Evolutionary conservation across 1,140 invertebrate genomes (phyloP), one percentile per base, ranked within the genome.

Genomic region (Penaeus vannamei): DNA sequence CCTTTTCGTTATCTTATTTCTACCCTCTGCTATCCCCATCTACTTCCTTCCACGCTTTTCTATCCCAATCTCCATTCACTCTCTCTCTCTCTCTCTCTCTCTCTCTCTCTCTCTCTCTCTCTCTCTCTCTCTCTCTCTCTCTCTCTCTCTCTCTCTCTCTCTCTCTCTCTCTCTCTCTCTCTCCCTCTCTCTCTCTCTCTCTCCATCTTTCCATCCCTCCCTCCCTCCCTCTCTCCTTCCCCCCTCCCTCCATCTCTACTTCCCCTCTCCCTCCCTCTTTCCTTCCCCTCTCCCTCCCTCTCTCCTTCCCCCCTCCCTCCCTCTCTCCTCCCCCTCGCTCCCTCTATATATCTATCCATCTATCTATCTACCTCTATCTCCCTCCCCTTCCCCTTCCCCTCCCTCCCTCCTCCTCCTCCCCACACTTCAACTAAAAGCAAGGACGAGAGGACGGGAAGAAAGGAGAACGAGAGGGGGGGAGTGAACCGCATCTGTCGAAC

Each of bases 131-230:
- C n/a, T n/a, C n/a, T n/a, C n/a, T n/a, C n/a, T n/a, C n/a, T n/a
- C n/a, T n/a, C n/a, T n/a, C n/a, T n/a, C n/a, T n/a, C n/a, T n/a
- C n/a, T n/a, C n/a, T n/a, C n/a, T n/a, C n/a, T n/a, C n/a, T n/a
- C n/a, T n/a, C n/a, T n/a, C n/a, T n/a, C n/a, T n/a, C n/a, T 64
- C 62, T 64, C 62, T 64, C 62, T 64, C 62, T 64, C 62, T 64
- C 62, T 64, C 62, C 2, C 62, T 2, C 62, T 2, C n/a, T n/a
- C n/a, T n/a, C n/a, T n/a, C n/a, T n/a, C n/a, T n/a, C n/a, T n/a
- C n/a, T n/a, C n/a, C 62, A 22, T n/a, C n/a, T n/a, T 64, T n/a
- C n/a, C 62, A 22, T n/a, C n/a, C 62, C n/a, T n/a, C n/a, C n/a
- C n/a, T n/a, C n/a, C n/a, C n/a, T n/a, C n/a, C n/a, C n/a, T n/a